phyloP scores from a whole-genome alignment of 2,113 vertebrate species.

The Neolamprologus toae region DNA sequence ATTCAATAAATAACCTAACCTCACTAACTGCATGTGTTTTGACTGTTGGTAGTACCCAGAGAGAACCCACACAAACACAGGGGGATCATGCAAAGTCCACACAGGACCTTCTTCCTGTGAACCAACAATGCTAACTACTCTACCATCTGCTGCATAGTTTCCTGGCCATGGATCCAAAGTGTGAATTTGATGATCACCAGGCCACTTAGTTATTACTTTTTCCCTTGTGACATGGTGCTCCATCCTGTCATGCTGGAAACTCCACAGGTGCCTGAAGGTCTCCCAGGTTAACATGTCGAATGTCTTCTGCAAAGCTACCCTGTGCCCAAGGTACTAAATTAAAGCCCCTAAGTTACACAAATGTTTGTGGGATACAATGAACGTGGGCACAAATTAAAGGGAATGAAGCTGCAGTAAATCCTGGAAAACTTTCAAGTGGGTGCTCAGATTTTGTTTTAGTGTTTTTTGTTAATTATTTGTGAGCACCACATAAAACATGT shows the following conservation, averaged over 20 bases:
- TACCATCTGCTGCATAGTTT: not conserved
- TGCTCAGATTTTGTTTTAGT: not conserved
- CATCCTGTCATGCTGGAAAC: not conserved
- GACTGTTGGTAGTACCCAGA: not conserved
- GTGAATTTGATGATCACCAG: not conserved
- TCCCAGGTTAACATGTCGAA: not conserved
- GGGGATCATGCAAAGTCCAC: not conserved
- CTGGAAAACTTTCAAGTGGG: rapidly evolving
- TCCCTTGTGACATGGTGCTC: not conserved
- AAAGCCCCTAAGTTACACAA: not conserved
- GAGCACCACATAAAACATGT: rapidly evolving
- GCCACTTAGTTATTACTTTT: not conserved
- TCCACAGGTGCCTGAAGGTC: not conserved
- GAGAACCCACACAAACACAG: not conserved
- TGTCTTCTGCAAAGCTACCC: not conserved
- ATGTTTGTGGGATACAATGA: not conserved
- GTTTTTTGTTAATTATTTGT: not conserved
- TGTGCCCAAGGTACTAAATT: not conserved
- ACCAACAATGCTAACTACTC: not conserved
- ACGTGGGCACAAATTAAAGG: not conserved
- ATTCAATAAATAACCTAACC: not conserved
- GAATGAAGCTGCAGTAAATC: not conserved
- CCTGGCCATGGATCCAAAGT: not conserved
- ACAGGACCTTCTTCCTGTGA: not conserved
- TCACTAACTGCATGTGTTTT: not conserved